phyloP scores from a whole-genome alignment of 2,797 vertebrate genomes.

The Staurois parvus region DNA sequence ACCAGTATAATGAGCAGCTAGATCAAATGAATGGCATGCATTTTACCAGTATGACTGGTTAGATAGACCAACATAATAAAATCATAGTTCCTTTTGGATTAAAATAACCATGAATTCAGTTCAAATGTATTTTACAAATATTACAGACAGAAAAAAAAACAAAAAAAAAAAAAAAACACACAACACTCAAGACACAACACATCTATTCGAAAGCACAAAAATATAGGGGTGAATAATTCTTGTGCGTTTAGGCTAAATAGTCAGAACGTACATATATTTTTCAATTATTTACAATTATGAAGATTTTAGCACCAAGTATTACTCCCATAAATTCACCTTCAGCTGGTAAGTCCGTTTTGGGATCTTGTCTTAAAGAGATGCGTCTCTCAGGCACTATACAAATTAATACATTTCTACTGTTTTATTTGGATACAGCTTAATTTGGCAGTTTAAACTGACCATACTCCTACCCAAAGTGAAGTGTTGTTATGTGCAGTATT shows the following conservation, averaged over 20 bases:
- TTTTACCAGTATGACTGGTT: too few relatives aligned
- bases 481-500: slow-evolving; percentile 11
- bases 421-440: slow-evolving; percentile 44
- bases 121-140: neutral
- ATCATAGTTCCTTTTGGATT: neutral
- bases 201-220: neutral
- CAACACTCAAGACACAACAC: neutral
- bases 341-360: neutral
- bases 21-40: neutral
- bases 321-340: neutral
- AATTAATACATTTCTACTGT: neutral
- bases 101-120: neutral
- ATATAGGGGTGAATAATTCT: too few relatives aligned
- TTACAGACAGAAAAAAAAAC: neutral
- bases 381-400: neutral
- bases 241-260: neutral
- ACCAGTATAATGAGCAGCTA: slow-evolving; percentile 1
- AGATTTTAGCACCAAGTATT: slow-evolving; percentile 28
- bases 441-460: slow-evolving; percentile 48
- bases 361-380: neutral
- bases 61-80: too few relatives aligned
- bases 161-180: neutral
- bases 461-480: slow-evolving; percentile 13
- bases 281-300: neutral
- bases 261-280: neutral